Conservation (phyloP, 2,797 vertebrate species). For the Phataginus tricuspis region DNA sequence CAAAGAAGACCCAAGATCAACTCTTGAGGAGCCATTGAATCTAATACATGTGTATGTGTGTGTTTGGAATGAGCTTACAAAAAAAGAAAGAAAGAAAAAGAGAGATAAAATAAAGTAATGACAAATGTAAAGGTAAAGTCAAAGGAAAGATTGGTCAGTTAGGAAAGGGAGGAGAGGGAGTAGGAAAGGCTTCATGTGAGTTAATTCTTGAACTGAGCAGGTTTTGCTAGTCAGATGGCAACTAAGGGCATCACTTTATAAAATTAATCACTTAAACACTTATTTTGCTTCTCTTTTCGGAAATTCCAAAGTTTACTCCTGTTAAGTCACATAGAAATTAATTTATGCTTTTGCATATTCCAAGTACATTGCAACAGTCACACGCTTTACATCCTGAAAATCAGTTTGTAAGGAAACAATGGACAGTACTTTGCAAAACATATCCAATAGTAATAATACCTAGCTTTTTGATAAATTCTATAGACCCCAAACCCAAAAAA, state of each 20-base stretch:
- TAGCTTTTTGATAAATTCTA: neutral
- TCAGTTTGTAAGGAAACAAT: neutral
- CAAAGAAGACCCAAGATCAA: neutral
- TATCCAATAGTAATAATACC: neutral
- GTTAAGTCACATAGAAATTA: neutral
- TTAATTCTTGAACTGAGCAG: neutral
- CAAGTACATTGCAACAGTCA: neutral
- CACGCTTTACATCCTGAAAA: neutral
- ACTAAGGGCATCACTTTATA: neutral
- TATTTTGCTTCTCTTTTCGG: neutral
- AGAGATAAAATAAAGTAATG: neutral
- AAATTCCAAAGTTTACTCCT: neutral
- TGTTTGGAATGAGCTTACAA: neutral
- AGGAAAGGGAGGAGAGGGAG: neutral
- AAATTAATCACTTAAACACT: neutral
- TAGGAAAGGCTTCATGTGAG: neutral
- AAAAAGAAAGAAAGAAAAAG: neutral
- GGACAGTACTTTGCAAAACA: neutral
- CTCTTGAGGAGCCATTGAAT: neutral
- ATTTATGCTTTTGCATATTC: neutral
- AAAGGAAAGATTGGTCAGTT: neutral
- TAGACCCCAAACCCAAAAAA: neutral
- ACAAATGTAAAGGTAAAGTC: neutral
- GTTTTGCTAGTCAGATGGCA: neutral
- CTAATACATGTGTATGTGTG: rapidly evolving